Evolutionary conservation across 2,888 invertebrate genomes (phyloP), one percentile per base, ranked within the genome.

Genomic region (Anoplius nigerrimus): DNA sequence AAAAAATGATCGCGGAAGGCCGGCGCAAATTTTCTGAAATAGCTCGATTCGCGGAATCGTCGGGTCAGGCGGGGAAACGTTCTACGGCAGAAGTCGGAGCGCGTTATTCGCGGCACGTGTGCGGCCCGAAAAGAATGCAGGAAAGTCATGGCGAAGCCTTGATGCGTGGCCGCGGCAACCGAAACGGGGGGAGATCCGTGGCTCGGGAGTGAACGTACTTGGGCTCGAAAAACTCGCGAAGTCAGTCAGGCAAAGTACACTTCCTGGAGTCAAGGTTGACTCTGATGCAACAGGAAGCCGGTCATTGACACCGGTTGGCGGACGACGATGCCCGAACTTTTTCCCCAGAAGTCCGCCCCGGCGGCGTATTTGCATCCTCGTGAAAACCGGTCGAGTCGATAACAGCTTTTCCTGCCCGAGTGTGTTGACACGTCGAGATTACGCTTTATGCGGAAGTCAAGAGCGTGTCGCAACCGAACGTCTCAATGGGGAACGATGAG

Each of bases 261-360:
- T 86, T 85, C 85, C 85, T 85, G 81, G 82, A 87, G 86, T 87
- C 86, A 87, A 87, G 87, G 87, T 83, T 87, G 71, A 74, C 62
- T 78, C 79, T 84, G 86, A 88, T 88, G 88, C 87, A 87, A 86
- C 86, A 86, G 87, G 86, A 87, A 81, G 77, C 75, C 81, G 85
- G 85, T 79, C 84, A 78, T 84, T 86, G 84, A 84, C 83, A 75
- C 80, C 68, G 70, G 79, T 62, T 78, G 11, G 11, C 8, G 11
- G 48, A 5, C 6, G n/a, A 48, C 16, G 20, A 48, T 48, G n/a
- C n/a, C 16, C 16, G 16, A 48, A 48, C 48, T 48, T 20, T n/a
- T 13, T n/a, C 34, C 34, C 34, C 34, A 1, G 34, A 11, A 34
- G 11, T 3, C 34, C 43, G 43, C 62, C 64, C 60, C 43, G 24